Conservation (phyloP, 2,113 vertebrate species). For the Lasiurus cinereus region DNA sequence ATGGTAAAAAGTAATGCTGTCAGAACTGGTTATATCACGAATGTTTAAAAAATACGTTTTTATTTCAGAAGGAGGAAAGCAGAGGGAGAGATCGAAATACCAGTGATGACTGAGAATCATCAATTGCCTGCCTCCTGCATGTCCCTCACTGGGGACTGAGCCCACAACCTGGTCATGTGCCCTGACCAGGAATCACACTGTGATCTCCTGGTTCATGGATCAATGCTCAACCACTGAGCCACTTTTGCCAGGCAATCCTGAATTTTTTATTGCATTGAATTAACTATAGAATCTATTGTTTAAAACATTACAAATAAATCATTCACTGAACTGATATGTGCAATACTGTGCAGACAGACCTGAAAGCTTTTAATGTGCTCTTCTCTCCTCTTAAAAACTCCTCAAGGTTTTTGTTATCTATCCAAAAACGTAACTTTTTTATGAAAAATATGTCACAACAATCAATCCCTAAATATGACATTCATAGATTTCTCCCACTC, state of each 20-base stretch:
- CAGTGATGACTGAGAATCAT: too few relatives aligned
- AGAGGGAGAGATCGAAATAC: too few relatives aligned
- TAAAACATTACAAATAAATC: constrained; percentile 27
- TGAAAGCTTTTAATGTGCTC: neutral
- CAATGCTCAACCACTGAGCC: too few relatives aligned
- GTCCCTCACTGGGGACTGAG: too few relatives aligned
- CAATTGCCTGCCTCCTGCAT: too few relatives aligned
- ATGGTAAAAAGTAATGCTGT: neutral
- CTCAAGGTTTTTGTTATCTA: neutral
- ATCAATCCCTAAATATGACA: neutral
- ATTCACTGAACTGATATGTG: neutral
- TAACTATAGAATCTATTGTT: neutral
- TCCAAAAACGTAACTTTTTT: neutral
- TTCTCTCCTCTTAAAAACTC: neutral
- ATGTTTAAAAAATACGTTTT: neutral
- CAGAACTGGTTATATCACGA: neutral
- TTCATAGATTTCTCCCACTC: neutral
- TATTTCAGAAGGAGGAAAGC: too few relatives aligned
- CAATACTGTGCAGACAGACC: neutral
- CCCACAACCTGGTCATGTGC: too few relatives aligned
- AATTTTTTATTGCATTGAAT: neutral
- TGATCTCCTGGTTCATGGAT: too few relatives aligned
- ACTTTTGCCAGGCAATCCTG: too few relatives aligned
- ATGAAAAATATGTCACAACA: neutral
- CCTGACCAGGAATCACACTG: too few relatives aligned